Evolutionary conservation across 2,888 invertebrate species (phyloP), one percentile per base, ranked within the genome.

Genomic region (Philereme transversata): DNA sequence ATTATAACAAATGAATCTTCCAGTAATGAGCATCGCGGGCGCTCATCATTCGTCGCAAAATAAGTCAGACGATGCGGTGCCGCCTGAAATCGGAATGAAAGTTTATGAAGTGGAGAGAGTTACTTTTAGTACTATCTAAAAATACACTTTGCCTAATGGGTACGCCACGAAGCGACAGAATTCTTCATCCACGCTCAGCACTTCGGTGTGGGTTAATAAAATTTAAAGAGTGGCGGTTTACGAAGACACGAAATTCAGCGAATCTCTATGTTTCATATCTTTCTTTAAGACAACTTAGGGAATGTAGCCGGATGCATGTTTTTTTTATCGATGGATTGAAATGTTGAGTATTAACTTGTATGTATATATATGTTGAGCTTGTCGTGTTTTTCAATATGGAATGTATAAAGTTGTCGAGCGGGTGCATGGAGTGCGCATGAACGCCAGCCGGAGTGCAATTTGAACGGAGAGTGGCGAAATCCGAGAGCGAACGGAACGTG

Each of bases 121-220:
- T 46, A 41, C 40, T 46, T 49, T 56, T 46, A 56, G 63, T 49
- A 74, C 76, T 72, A 79, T 79, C 82, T 83, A 82, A 86, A 87
- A 86, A 87, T 86, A 88, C 77, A 83, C 77, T 87, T 82, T 81
- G 81, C 79, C 83, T 86, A 89, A 89, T 88, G 84, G 85, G 86
- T 81, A 86, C 73, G 79, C 75, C 81, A 83, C 84, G 22, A 22
- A 22, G 22, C 22, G 84, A 84, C 82, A 82, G 77, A 79, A 84
- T 86, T 87, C 86, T 85, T 86, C 83, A 85, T 81, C 77, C 69
- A 72, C 76, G 75, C 78, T 82, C 78, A 76, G 71, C 77, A 79
- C 79, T 84, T 22, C 78, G 66, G 77, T 77, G 79, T 78, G 77
- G 82, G 78, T 79, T 82, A 81, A 86, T 85, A 88, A 87, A 86